Conservation (phyloP, 2,888 invertebrate genomes). For the Epirrhoe tristata region DNA sequence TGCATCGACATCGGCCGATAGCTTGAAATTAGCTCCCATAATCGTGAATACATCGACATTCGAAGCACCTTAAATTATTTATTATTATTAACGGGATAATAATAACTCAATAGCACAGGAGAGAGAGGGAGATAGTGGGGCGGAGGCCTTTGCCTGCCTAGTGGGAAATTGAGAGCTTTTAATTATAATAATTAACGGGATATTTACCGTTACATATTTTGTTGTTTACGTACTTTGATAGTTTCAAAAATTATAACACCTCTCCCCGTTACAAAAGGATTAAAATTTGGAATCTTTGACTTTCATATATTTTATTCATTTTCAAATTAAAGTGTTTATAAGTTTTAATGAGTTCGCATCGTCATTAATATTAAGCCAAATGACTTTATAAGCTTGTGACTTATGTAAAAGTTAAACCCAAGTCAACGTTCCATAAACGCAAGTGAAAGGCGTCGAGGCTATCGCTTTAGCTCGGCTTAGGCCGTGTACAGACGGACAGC, state of each 20-base stretch:
- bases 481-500: conserved; percentile 23
- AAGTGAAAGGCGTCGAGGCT: conserved; percentile 52
- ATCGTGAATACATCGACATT: conserved; percentile 1
- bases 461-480: conserved; percentile 40
- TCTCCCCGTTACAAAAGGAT: no score
- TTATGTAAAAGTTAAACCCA: conserved; percentile 46
- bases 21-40: conserved; percentile 35
- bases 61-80: no score
- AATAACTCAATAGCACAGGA: no score
- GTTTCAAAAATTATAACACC: no score
- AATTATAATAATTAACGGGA: no score
- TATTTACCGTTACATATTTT: no score
- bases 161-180: no score
- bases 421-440: conserved; percentile 47
- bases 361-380: background rate
- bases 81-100: no score
- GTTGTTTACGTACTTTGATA: no score
- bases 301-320: background rate
- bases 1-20: conserved; percentile 44
- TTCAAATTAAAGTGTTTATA: background rate
- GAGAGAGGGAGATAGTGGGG: no score
- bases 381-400: conserved; percentile 24
- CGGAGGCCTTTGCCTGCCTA: no score
- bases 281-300: background rate
- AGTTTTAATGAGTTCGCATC: background rate